Percentiles rank a stretch among this genome's conserved stretches.
phyloP scores from a whole-genome alignment of 2,888 invertebrate species.

The Alloplasta piceator region DNA sequence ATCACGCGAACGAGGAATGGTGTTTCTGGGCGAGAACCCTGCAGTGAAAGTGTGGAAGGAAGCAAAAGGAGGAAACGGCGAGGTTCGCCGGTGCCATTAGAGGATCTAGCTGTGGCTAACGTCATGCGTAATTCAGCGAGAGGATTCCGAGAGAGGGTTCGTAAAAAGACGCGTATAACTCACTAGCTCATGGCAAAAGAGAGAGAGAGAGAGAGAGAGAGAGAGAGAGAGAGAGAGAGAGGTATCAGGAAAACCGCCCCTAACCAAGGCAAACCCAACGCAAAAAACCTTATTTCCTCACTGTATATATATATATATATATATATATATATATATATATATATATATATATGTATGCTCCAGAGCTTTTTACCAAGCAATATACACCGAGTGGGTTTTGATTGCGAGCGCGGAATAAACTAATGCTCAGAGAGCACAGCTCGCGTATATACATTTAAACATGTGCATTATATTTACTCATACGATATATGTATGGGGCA shows the following conservation, averaged over 20 bases:
- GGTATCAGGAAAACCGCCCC: constrained; percentile 38
- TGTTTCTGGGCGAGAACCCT: constrained; percentile 18
- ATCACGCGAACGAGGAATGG: constrained; percentile 35
- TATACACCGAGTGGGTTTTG: constrained; percentile 66
- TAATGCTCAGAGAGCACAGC: constrained; percentile 46
- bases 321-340: constrained; percentile 33
- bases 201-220: constrained; percentile 6
- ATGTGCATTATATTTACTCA: constrained; percentile 4
- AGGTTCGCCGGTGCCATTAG: constrained; percentile 64
- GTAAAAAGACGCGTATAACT: constrained; percentile 69
- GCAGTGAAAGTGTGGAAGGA: constrained; percentile 13
- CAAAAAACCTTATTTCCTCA: constrained; percentile 46
- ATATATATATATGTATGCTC: constrained; percentile 34
- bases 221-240: constrained; percentile 9
- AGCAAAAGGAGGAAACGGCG: constrained; percentile 25
- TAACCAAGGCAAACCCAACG: constrained; percentile 37
- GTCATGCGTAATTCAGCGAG: constrained; percentile 71
- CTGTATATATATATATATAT: constrained; percentile 37
- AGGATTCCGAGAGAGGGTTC: constrained; percentile 68
- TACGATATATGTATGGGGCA: not conserved
- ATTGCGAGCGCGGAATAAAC: constrained; percentile 68
- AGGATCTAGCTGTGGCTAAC: constrained; percentile 67
- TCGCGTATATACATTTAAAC: not conserved
- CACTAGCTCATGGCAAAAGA: constrained; percentile 21
- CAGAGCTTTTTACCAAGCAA: constrained; percentile 54